A percentile compares a stretch with the other conserved stretches of the same genome.
Conservation (phyloP, 2,797 vertebrate species). For the Florisuga fusca region DNA sequence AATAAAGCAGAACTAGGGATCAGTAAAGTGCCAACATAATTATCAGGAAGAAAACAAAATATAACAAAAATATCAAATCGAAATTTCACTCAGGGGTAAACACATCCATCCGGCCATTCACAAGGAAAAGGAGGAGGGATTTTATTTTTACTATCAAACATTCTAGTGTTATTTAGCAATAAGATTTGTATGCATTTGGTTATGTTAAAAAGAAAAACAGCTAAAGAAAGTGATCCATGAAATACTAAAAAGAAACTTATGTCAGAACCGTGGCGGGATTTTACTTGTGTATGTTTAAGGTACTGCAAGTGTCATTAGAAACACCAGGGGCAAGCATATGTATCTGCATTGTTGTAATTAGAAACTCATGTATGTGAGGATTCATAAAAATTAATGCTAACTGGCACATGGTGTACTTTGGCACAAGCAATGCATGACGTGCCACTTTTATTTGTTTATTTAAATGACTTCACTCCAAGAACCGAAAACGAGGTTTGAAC, state of each 20-base stretch:
- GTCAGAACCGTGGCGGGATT: conserved; percentile 1
- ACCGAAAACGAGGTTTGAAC: conserved; percentile 59
- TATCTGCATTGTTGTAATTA: background rate
- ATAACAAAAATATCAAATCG: conserved; percentile 76
- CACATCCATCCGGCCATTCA: conserved; percentile 63
- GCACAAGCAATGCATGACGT: conserved; percentile 5
- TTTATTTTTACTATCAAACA: conserved; percentile 64
- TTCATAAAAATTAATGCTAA: conserved; percentile 41
- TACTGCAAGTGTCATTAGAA: background rate
- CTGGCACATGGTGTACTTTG: conserved; percentile 23
- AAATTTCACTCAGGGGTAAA: conserved; percentile 74
- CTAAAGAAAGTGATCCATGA: conserved; percentile 47
- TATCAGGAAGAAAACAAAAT: conserved; percentile 78
- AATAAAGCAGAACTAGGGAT: conserved; percentile 85
- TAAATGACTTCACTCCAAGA: conserved; percentile 64
- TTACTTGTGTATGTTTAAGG: background rate
- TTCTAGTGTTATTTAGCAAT: conserved; percentile 55
- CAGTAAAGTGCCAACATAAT: conserved; percentile 82
- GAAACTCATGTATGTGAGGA: conserved; percentile 3
- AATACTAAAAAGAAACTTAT: conserved; percentile 50
- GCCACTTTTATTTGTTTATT: conserved; percentile 65
- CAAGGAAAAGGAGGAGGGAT: background rate
- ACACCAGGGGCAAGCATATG: background rate
- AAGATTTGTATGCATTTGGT: conserved; percentile 58
- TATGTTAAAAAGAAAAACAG: conserved; percentile 64